These are phyloP conservation scores for Phyllotreta striolata DNA, from an alignment of 2,888 invertebrate species.

Conservation along the genomic window DNA sequence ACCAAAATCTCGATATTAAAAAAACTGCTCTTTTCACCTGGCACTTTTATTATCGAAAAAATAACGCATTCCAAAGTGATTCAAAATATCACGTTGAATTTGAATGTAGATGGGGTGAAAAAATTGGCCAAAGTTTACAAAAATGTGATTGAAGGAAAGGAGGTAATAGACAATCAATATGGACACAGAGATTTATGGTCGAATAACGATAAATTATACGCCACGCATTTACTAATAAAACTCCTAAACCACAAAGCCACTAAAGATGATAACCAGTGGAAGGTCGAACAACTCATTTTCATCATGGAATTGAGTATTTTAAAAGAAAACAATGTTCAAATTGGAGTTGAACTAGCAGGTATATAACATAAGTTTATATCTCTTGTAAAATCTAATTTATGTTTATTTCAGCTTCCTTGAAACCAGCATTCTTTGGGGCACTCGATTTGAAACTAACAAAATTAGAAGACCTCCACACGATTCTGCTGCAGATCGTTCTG, in stretches of 20 bases:
- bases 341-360: constrained; percentile 71
- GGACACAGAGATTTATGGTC: constrained; percentile 66
- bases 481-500: constrained; percentile 68
- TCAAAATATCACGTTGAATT: constrained; percentile 69
- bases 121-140: constrained; percentile 70
- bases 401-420: constrained; percentile 66
- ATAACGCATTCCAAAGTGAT: constrained; percentile 72
- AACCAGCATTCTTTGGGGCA: constrained; percentile 74
- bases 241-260: constrained; percentile 59
- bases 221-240: constrained; percentile 66
- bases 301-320: constrained; percentile 73
- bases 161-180: constrained; percentile 61
- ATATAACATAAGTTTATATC: constrained; percentile 46
- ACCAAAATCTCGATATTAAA: constrained; percentile 68
- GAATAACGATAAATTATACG: constrained; percentile 73
- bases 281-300: constrained; percentile 70
- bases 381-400: constrained; percentile 64
- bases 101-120: constrained; percentile 69
- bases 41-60: constrained; percentile 78
- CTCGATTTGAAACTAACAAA: constrained; percentile 74
- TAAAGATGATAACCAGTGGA: constrained; percentile 69
- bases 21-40: constrained; percentile 73
- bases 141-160: constrained; percentile 60
- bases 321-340: constrained; percentile 62
- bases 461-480: constrained; percentile 68